A percentile compares a stretch with the other conserved stretches of the same genome.
phyloP scores from a whole-genome alignment of 2,113 vertebrate species.

The Meleagris gallopavo region DNA sequence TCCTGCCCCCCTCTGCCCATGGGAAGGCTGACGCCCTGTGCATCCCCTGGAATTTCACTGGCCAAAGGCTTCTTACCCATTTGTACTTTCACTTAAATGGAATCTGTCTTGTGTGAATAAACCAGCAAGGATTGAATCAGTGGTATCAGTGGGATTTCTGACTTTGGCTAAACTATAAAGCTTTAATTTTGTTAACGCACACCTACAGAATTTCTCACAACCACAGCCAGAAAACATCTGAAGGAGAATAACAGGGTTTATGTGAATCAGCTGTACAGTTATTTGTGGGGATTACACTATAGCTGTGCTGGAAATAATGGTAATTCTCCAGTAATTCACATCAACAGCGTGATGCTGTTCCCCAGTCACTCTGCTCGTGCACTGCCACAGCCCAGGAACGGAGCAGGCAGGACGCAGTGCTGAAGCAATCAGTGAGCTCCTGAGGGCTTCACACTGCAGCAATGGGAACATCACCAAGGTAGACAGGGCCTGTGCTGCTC shows the following conservation, averaged over 20 bases:
- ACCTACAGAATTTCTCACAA: neutral
- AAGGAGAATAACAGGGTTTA: neutral
- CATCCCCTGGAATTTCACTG: neutral
- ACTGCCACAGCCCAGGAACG: neutral
- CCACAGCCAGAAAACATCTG: neutral
- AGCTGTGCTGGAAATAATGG: constrained; percentile 35
- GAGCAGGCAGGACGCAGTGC: neutral
- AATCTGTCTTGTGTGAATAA: neutral
- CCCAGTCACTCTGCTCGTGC: neutral
- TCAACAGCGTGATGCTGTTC: neutral
- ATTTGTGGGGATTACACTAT: constrained; percentile 3
- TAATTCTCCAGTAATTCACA: constrained; percentile 13
- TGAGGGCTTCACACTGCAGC: neutral
- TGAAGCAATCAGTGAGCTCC: neutral
- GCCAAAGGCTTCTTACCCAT: neutral
- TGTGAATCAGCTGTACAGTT: neutral
- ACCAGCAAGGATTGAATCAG: neutral
- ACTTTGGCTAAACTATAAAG: neutral
- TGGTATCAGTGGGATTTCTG: neutral
- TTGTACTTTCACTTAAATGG: neutral
- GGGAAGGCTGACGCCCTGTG: neutral
- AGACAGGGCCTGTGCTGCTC: neutral
- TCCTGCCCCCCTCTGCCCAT: fast-evolving
- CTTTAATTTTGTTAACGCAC: neutral
- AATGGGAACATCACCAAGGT: neutral